Base-by-base conservation (phyloP, 2,113 vertebrate genomes). In the Phaethon lepturus region DNA sequence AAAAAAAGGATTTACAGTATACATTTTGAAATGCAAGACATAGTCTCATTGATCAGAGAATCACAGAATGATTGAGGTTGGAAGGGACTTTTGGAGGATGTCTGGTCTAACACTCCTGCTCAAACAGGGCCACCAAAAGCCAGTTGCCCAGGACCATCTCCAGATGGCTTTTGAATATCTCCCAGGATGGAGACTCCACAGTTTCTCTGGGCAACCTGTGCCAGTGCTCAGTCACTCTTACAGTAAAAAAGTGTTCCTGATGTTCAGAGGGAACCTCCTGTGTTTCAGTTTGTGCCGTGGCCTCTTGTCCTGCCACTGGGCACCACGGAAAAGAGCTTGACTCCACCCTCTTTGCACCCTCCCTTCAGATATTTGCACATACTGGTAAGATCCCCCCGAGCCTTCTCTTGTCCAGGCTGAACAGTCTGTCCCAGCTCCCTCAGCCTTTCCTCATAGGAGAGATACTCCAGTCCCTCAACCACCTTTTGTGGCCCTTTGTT, bases 181-280 rank as follows among this genome's bases (percentile, higher is more conserved):
- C 14, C 47, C 23, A 7, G n/a, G 28, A 33, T 11, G 11, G 28
- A 50, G 9, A 22, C 6, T 50, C 22, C 24, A 68, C 11, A 45
- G 5, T 26, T 38, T 38, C 6, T 17, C 26, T 76, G 69, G n/a
- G 13, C 15, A 64, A 22, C 24, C 29, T 58, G 14, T n/a, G 23
- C 12, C 47, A 31, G 13, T 72, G 25, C 11, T 38, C 12, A 2
- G 33, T 67, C 28, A 76, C 1, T 0, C 0, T 62, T 19, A 49
- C 19, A 33, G 13, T 17, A 24, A 47, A 56, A 76, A 74, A 53
- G 6, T 26, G 4, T 49, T 92, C 44, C 35, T 4, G 1, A 0
- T 56, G 15, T 63, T 81, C 15, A 55, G 23, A 84, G 12, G 31
- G 13, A 84, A 58, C 4, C 2, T 80, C 20, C 11, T 24, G 17